Percentiles rank a stretch among this genome's conserved stretches.
These are phyloP conservation scores for Trichomycterus rosablanca DNA, from an alignment of 2,113 vertebrate genomes.

Conservation along the genomic window DNA sequence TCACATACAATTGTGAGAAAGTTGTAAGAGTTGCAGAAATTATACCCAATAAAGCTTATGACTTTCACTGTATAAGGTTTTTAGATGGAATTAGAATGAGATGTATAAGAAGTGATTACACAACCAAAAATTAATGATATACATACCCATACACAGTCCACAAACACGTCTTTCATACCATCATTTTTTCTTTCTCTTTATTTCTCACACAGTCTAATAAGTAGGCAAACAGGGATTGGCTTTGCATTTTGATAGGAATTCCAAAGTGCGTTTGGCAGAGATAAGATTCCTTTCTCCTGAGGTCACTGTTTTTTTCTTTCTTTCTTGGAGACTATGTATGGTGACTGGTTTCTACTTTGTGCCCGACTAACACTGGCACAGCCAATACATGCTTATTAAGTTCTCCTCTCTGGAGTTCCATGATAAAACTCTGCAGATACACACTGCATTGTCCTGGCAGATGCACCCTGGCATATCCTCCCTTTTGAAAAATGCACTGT, in stretches of 20 bases:
- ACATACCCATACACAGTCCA: constrained; percentile 1
- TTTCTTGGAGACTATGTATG: constrained; percentile 30
- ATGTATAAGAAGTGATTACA: neutral
- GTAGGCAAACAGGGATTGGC: constrained; percentile 46
- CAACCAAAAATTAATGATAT: neutral
- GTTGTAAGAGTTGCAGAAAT: no score
- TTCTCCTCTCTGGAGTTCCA: constrained; percentile 18
- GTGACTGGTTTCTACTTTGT: constrained; percentile 25
- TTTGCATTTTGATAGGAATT: constrained; percentile 58
- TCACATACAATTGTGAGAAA: no score
- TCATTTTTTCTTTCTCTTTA: constrained; percentile 10
- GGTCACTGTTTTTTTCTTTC: constrained; percentile 51
- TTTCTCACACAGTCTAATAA: constrained; percentile 20
- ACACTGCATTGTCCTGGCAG: constrained; percentile 10
- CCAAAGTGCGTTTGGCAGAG: constrained; percentile 53
- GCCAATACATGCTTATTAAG: no score
- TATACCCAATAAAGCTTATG: no score
- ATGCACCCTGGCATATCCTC: constrained; percentile 12
- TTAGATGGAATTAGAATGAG: no score
- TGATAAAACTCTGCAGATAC: constrained; percentile 26
- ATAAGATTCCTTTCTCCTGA: constrained; percentile 65
- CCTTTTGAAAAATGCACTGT: constrained; percentile 49
- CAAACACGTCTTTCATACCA: neutral
- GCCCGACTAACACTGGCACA: constrained; percentile 29
- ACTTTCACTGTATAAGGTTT: no score